Conservation (phyloP, 92 coral and sea anemone genomes). For the Siderastrea siderea region DNA sequence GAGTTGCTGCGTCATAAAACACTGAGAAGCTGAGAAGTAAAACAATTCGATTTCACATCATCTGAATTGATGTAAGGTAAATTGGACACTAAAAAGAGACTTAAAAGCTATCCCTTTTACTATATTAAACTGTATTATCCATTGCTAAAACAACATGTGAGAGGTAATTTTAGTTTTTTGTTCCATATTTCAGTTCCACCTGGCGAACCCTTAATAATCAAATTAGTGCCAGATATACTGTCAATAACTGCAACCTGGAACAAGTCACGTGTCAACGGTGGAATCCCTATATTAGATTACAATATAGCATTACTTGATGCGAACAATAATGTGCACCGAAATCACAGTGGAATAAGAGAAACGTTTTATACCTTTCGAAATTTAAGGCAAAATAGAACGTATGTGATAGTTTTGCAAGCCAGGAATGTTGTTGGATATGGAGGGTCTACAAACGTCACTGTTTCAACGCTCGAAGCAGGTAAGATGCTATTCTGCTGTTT, state of each 20-base stretch:
- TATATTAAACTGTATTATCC: too few species aligned
- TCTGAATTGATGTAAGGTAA: too few species aligned
- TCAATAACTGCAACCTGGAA: conserved; percentile 21
- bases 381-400: conserved; percentile 31
- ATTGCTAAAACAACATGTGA: not conserved
- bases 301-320: conserved; percentile 4
- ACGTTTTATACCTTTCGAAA: not conserved
- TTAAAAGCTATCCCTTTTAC: too few species aligned
- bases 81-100: too few species aligned
- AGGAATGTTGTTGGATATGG: conserved; percentile 33
- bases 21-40: too few species aligned
- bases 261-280: conserved; percentile 11
- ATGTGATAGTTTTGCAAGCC: conserved; percentile 12
- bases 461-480: conserved; percentile 37
- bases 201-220: not conserved
- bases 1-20: too few species aligned
- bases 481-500: not conserved
- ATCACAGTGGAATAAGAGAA: not conserved
- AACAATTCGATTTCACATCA: too few species aligned
- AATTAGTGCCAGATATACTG: conserved; percentile 6
- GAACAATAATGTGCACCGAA: not conserved
- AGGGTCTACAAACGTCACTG: not conserved
- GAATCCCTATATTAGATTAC: conserved; percentile 17
- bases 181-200: conserved; percentile 23
- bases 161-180: not conserved